Conservation (phyloP, 2,888 invertebrate genomes). For the Lomographa bimaculata region DNA sequence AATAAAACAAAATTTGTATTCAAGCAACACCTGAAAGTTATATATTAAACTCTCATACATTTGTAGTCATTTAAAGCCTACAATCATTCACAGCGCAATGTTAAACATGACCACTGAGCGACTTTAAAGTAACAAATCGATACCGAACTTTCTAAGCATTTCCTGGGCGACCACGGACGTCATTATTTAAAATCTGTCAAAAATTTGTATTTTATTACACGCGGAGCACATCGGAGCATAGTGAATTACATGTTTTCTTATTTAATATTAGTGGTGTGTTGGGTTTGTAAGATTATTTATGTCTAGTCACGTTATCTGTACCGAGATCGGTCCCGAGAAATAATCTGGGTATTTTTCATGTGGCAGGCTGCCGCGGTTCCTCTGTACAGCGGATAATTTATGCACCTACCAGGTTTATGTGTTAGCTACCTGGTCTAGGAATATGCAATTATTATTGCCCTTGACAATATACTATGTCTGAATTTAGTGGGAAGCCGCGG, state of each 20-base stretch:
- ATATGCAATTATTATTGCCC: conserved; percentile 69
- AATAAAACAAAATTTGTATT: too few species aligned
- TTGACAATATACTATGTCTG: conserved; percentile 40
- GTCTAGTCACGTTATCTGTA: conserved; percentile 72
- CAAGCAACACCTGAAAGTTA: too few species aligned
- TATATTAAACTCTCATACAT: conserved; percentile 10
- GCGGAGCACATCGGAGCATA: conserved; percentile 66
- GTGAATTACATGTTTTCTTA: conserved; percentile 82
- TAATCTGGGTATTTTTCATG: conserved; percentile 83
- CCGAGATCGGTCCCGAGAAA: conserved; percentile 75
- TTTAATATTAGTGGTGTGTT: conserved; percentile 81
- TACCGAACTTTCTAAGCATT: conserved; percentile 75
- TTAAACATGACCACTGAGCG: conserved; percentile 56
- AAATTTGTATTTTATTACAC: conserved; percentile 78
- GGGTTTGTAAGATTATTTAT: conserved; percentile 80
- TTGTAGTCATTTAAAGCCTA: conserved; percentile 18
- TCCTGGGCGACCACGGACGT: conserved; percentile 74
- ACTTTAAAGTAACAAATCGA: conserved; percentile 57
- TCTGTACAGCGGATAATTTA: conserved; percentile 65
- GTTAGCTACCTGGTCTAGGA: conserved; percentile 18
- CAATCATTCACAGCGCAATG: conserved; percentile 52
- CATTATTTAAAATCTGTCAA: conserved; percentile 82
- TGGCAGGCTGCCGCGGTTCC: conserved; percentile 49
- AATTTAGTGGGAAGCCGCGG: conserved; percentile 27
- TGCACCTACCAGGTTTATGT: conserved; percentile 51